Evolutionary conservation across 2,797 vertebrate genomes (phyloP), one percentile per base, ranked within the genome.

Genomic region (Crossoptilon crossoptilon): DNA sequence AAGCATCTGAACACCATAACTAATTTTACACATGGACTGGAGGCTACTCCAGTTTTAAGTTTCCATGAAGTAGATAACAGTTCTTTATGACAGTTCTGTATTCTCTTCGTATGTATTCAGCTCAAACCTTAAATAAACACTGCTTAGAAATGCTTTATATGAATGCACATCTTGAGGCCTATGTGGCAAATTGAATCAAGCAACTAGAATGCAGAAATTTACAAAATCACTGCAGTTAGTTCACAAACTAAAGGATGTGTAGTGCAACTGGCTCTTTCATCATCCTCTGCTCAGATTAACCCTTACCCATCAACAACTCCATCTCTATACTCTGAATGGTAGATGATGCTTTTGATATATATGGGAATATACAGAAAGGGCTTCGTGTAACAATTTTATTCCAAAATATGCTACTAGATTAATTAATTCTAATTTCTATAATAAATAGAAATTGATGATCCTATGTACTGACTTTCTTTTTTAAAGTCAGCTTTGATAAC

Each of bases 331-430:
- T 67, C 33, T 49, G 58, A 85, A 59, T 24, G 5, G 29, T 35
- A 55, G 21, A 27, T 44, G 69, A 16, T 80, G 46, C 33, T 82
- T 10, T 18, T n/a, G 29, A 44, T 22, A 6, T 6, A 4, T 8
- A 2, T 14, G 15, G 21, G 14, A 10, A 21, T 0, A 3, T 14
- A 33, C 4, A 62, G 39, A 16, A 87, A 7, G 16, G 8, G 15
- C 51, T 86, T 71, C 29, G 12, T 63, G 35, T 26, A 66, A 41
- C 18, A 43, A 4, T 17, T 39, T 55, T 43, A n/a, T 49, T 85
- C 73, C 33, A 62, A 49, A 27, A 87, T 80, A 69, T 17, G 5
- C 4, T 27, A 2, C n/a, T 15, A 21, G 46, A 22, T 49, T 76
- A n/a, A 56, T n/a, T 56, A 56, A n/a, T 11, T 53, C 15, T 53